A percentile compares a stretch with the other conserved stretches of the same genome.
Conservation (phyloP, 2,888 invertebrate species). For the Microctonus aethiopoides region DNA sequence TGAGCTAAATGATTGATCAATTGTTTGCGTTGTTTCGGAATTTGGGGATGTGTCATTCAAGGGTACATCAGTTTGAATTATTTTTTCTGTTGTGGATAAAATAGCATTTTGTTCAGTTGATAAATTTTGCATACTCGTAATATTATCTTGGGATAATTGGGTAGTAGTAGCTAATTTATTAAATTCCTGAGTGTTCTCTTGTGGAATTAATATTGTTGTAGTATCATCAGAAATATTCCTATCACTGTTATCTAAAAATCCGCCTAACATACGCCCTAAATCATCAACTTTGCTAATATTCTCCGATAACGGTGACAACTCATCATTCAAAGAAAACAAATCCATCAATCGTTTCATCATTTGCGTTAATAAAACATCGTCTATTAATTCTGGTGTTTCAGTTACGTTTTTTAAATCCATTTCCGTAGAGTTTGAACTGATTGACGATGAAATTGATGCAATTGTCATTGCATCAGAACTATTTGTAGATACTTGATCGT, state of each 20-base stretch:
- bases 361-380: slow-evolving; percentile 35
- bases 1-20: background rate
- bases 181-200: background rate
- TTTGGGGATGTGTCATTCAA: background rate
- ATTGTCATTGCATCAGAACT: slow-evolving; percentile 36
- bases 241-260: slow-evolving; percentile 50
- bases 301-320: slow-evolving; percentile 1
- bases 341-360: slow-evolving; percentile 44
- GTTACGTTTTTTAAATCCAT: slow-evolving; percentile 16
- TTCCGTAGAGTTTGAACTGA: slow-evolving; percentile 33
- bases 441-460: background rate
- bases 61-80: background rate
- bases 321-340: slow-evolving; percentile 29
- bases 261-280: slow-evolving; percentile 45
- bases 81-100: background rate
- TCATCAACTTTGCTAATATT: slow-evolving; percentile 35
- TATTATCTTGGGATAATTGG: background rate
- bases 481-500: slow-evolving; percentile 28
- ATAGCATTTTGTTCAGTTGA: background rate
- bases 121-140: background rate
- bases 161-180: background rate
- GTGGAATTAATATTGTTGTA: slow-evolving; percentile 7
- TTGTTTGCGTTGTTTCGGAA: slow-evolving; percentile 1
- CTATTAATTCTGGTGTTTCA: slow-evolving; percentile 24
- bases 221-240: slow-evolving; percentile 27